phyloP scores from a whole-genome alignment of 1,140 invertebrate species.

The Drosophila auraria region DNA sequence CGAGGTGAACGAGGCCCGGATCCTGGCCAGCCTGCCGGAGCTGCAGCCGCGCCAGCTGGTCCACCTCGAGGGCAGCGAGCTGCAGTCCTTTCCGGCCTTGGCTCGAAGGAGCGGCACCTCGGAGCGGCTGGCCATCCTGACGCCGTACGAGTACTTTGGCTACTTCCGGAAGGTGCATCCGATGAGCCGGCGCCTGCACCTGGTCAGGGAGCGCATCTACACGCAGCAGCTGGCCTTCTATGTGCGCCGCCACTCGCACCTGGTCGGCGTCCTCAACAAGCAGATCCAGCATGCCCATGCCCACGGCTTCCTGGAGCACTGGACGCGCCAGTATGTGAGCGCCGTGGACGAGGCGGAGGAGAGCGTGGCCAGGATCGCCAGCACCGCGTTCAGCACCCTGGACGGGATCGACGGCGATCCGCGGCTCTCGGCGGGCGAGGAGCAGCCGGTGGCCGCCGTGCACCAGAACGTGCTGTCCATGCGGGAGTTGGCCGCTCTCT shows the following conservation, averaged over 20 bases:
- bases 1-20: constrained; percentile 54
- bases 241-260: constrained; percentile 66
- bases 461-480: constrained; percentile 58
- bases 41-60: constrained; percentile 35
- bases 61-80: constrained; percentile 53
- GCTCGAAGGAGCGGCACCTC: constrained; percentile 51
- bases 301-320: constrained; percentile 69
- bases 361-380: constrained; percentile 45
- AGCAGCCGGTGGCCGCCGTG: constrained; percentile 2
- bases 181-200: constrained; percentile 59
- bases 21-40: constrained; percentile 66
- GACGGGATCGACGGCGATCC: constrained; percentile 39
- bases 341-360: constrained; percentile 63
- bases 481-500: constrained; percentile 59
- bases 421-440: constrained; percentile 5
- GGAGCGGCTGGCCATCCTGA: constrained; percentile 57
- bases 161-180: constrained; percentile 73
- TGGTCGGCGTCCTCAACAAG: constrained; percentile 61
- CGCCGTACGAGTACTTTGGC: constrained; percentile 74
- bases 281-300: constrained; percentile 64
- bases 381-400: constrained; percentile 37
- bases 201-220: constrained; percentile 71
- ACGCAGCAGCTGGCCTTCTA: constrained; percentile 75
- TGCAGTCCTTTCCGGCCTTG: constrained; percentile 60
- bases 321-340: constrained; percentile 69